A percentile compares a stretch with the other conserved stretches of the same genome.
Evolutionary conservation across 2,888 invertebrate species (phyloP).

Genomic region (Caenorhabditis imperialis): DNA sequence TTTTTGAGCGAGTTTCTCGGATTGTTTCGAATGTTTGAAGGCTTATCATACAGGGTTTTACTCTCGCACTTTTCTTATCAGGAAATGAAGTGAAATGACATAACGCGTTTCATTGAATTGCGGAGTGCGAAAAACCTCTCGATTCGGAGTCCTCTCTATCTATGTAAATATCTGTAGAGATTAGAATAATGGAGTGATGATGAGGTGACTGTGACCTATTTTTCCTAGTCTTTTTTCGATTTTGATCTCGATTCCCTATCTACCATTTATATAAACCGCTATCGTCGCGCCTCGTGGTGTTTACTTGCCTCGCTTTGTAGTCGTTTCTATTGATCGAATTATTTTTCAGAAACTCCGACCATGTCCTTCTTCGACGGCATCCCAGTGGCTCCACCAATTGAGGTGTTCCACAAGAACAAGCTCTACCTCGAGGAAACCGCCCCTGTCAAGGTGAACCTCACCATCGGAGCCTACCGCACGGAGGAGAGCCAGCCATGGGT

Average conservation of each 20-base stretch:
- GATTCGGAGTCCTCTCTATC: conserved; percentile 7
- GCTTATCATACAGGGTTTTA: too few relatives aligned
- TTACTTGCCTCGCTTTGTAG: neutral
- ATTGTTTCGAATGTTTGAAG: too few relatives aligned
- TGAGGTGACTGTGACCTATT: conserved; percentile 70
- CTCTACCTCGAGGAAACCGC: conserved; percentile 83
- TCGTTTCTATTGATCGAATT: conserved; percentile 7
- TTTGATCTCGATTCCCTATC: conserved; percentile 20
- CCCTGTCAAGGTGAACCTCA: conserved; percentile 91
- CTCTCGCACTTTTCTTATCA: too few relatives aligned
- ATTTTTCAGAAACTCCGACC: conserved; percentile 1
- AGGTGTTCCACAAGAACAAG: conserved; percentile 88
- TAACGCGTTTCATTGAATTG: conserved; percentile 6
- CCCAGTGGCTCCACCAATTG: conserved; percentile 69
- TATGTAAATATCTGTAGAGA: too few relatives aligned
- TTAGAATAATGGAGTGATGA: conserved; percentile 4
- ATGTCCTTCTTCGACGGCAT: conserved; percentile 71
- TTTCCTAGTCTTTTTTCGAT: conserved; percentile 48
- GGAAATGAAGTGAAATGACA: too few relatives aligned
- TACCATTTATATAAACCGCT: conserved; percentile 27
- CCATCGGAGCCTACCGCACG: conserved; percentile 94
- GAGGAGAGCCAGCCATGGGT: conserved; percentile 96
- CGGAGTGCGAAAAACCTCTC: conserved; percentile 4
- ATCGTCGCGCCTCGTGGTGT: conserved; percentile 8
- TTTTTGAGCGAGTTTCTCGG: too few relatives aligned